These are phyloP conservation scores for Silurus lanzhouensis DNA, from an alignment of 2,797 vertebrate species.

Conservation along the genomic window DNA sequence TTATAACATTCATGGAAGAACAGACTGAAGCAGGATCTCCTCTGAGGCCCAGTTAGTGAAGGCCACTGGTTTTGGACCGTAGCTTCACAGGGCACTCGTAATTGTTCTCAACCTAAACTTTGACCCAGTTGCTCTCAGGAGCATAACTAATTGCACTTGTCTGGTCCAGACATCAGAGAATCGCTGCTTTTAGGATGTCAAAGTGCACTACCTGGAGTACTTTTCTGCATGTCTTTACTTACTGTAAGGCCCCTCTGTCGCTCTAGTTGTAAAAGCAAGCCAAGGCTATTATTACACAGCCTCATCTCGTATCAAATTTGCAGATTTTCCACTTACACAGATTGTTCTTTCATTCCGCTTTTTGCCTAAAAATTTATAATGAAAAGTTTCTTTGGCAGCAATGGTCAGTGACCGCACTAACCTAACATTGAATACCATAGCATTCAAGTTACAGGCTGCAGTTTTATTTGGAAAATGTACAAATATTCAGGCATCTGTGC, in stretches of 20 bases:
- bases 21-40: slow-evolving; percentile 34
- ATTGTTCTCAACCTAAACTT: slow-evolving; percentile 44
- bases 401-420: slow-evolving; percentile 7
- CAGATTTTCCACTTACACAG: slow-evolving; percentile 50
- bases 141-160: slow-evolving; percentile 22
- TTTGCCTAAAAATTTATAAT: slow-evolving; percentile 37
- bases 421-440: slow-evolving; percentile 1
- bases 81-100: slow-evolving; percentile 40
- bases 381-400: slow-evolving; percentile 39
- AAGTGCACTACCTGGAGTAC: slow-evolving; percentile 28
- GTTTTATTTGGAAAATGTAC: slow-evolving; percentile 32
- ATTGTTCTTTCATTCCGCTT: slow-evolving; percentile 27
- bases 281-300: slow-evolving; percentile 27
- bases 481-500: slow-evolving; percentile 1
- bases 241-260: slow-evolving; percentile 32
- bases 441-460: slow-evolving; percentile 27
- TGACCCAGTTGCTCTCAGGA: slow-evolving; percentile 37
- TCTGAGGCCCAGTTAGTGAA: slow-evolving; percentile 44
- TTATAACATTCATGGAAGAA: slow-evolving; percentile 46
- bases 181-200: slow-evolving; percentile 29
- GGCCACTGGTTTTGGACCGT: slow-evolving; percentile 42
- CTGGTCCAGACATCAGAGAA: slow-evolving; percentile 35
- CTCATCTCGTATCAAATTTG: slow-evolving; percentile 45
- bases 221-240: slow-evolving; percentile 30
- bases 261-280: slow-evolving; percentile 31